These are phyloP conservation scores for Streptopelia turtur DNA, from an alignment of 2,797 vertebrate genomes.

Conservation along the genomic window DNA sequence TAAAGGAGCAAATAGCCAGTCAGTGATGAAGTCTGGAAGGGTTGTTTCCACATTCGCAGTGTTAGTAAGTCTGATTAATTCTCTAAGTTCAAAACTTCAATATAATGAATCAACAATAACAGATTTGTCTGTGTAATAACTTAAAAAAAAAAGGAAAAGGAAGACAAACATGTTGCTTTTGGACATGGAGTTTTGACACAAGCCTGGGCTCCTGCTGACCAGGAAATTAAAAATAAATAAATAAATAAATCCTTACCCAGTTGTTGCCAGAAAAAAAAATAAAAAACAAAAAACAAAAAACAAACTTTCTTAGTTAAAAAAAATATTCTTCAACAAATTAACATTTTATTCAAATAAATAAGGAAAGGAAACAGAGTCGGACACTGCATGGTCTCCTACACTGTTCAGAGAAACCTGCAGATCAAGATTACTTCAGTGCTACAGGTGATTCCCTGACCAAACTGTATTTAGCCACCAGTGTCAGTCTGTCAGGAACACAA, in stretches of 20 bases:
- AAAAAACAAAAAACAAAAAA: background rate
- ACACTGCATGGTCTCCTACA: accelerated
- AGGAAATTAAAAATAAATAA: background rate
- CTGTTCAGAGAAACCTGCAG: background rate
- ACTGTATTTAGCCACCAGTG: accelerated
- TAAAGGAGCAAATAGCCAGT: background rate
- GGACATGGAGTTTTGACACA: background rate
- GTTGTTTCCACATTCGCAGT: no score
- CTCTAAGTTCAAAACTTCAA: background rate
- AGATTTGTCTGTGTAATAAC: accelerated
- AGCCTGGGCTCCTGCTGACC: background rate
- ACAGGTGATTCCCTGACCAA: background rate
- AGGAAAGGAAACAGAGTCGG: background rate
- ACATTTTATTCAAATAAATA: background rate
- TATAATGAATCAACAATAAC: background rate
- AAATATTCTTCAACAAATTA: background rate
- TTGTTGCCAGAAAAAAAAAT: background rate
- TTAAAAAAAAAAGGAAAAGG: background rate
- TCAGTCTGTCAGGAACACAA: background rate
- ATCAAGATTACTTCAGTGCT: no score
- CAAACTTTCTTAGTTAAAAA: background rate
- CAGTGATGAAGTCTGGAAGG: background rate
- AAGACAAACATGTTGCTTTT: background rate
- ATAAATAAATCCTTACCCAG: background rate
- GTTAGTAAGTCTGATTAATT: background rate